Evolutionary conservation across 2,113 vertebrate species (phyloP), one percentile per base, ranked within the genome.

Genomic region (Chaetura pelagica): DNA sequence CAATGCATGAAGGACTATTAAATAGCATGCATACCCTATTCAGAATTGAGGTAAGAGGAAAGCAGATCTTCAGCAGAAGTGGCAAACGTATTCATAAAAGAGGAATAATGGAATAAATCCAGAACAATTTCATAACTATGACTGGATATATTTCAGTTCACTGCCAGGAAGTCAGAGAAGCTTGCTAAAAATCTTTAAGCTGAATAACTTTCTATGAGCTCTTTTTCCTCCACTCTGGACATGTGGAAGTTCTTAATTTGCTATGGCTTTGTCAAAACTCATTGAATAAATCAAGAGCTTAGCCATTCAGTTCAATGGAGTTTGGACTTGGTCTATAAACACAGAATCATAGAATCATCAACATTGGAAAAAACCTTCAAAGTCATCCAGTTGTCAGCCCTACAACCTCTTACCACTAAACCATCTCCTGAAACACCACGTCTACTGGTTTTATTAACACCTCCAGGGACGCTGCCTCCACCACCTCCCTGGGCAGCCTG

Each of bases 131-230:
- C 10, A 35, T 32, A 88, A 7, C 23, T 80, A 44, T 4, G 22
- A 78, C 62, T 89, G 69, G 88, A 71, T 80, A 62, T 75, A 48
- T 42, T 84, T 78, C 42, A 19, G 30, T 64, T 80, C 55, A 72
- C 73, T 91, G 75, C 84, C 21, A 40, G 80, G 79, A 89, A 89
- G 24, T 78, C 94, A 96, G 96, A 92, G 78, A 82, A 52, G 51
- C 55, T 91, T 92, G 54, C 64, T 93, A 79, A 84, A 84, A 94
- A 69, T 46, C 85, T 92, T 91, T 88, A 77, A 52, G 14, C 22
- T 89, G 72, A 78, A 42, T 81, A 89, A 67, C 26, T 95, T 96
- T 48, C 21, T 64, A 78, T 52, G 23, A 94, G 24, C 7, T 34
- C 10, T 62, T 89, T 74, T 87, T 34, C 15, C 7, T 78, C n/a